These are phyloP conservation scores for Penelope pileata DNA, from an alignment of 2,113 vertebrate genomes.

Conservation along the genomic window DNA sequence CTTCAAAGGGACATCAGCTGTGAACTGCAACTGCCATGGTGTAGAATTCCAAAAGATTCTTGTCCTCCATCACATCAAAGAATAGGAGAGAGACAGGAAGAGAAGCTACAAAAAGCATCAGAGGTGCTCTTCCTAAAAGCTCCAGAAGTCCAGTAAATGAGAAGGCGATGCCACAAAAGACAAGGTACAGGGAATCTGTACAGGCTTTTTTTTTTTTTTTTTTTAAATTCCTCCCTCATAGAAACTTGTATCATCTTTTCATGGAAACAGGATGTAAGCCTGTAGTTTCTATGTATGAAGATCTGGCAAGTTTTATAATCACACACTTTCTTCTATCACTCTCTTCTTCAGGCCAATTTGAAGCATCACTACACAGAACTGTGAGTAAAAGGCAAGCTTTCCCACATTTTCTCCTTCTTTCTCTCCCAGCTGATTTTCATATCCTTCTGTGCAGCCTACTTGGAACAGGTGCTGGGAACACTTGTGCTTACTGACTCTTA, in stretches of 20 bases:
- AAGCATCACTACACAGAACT: background rate
- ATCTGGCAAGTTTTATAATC: background rate
- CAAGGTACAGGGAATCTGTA: background rate
- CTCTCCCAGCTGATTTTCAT: background rate
- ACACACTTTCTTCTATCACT: background rate
- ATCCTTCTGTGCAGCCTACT: background rate
- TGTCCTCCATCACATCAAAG: background rate
- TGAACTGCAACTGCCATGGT: background rate
- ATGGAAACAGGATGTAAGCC: background rate
- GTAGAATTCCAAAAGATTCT: background rate
- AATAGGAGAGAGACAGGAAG: background rate
- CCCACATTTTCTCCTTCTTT: background rate
- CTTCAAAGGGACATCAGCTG: background rate
- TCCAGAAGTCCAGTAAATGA: background rate
- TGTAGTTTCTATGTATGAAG: background rate
- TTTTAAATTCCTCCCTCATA: background rate
- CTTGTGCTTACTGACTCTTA: background rate
- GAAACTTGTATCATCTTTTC: background rate
- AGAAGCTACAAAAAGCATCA: background rate
- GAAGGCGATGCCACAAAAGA: background rate
- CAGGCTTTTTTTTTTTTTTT: background rate
- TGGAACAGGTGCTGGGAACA: background rate
- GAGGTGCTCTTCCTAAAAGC: background rate
- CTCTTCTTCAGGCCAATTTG: background rate
- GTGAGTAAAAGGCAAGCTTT: background rate